Evolutionary conservation across 2,113 vertebrate species (phyloP).

Genomic region (Prunella fulvescens): DNA sequence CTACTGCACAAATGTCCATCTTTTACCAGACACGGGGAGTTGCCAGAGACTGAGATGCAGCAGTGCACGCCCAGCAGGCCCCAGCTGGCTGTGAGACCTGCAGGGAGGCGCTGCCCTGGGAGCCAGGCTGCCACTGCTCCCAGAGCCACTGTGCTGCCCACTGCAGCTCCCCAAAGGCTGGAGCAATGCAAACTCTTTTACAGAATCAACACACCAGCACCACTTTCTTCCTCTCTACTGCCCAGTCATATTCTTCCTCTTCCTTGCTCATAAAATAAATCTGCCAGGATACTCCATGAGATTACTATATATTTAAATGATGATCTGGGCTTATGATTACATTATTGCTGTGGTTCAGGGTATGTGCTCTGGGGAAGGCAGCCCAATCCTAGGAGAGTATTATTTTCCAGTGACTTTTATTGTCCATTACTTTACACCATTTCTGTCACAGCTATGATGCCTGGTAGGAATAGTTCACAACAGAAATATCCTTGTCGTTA

Average conservation of each 20-base stretch:
- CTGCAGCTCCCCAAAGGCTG: not conserved
- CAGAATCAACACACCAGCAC: not conserved
- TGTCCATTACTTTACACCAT: constrained; percentile 70
- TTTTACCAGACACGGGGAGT: fast-evolving
- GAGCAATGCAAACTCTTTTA: not conserved
- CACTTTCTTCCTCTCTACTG: not conserved
- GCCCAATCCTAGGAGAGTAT: constrained; percentile 66
- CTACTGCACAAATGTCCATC: not conserved
- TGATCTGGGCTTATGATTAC: constrained; percentile 50
- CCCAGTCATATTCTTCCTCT: not conserved
- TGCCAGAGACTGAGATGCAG: fast-evolving
- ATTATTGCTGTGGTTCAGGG: not conserved
- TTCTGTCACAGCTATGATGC: constrained; percentile 62
- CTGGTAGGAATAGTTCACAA: constrained; percentile 68
- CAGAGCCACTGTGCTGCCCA: not conserved
- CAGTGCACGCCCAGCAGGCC: not conserved
- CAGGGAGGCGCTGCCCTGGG: fast-evolving
- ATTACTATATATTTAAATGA: constrained; percentile 69
- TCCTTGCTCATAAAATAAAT: constrained; percentile 61
- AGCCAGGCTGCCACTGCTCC: not conserved
- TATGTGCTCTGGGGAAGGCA: constrained; percentile 18
- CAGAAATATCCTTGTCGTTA: constrained; percentile 58
- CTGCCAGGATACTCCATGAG: constrained; percentile 30
- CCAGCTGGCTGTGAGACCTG: fast-evolving
- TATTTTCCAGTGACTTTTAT: constrained; percentile 75